Evolutionary conservation across 2,797 vertebrate genomes (phyloP).

Genomic region (Tauraco hartlaubi): DNA sequence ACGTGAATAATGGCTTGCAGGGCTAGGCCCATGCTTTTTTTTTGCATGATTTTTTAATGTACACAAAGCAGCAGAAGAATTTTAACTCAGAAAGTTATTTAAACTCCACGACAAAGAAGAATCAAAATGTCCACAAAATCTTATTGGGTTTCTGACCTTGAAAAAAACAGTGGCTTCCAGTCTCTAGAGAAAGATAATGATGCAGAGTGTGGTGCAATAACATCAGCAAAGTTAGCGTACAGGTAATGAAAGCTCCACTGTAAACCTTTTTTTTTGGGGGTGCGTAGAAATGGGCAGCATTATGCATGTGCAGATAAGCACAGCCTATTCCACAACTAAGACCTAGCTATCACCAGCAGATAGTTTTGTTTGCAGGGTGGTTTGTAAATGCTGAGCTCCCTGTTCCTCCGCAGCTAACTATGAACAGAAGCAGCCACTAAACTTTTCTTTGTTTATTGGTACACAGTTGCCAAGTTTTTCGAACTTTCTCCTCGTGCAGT

Average conservation of each 20-base stretch:
- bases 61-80: not conserved
- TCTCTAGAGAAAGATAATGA: not conserved
- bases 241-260: not conserved
- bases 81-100: not conserved
- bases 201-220: not conserved
- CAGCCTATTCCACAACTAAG: not conserved
- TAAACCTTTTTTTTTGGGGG: not conserved
- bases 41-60: not conserved
- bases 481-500: not conserved
- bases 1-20: not conserved
- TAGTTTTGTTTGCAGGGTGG: not conserved
- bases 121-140: not conserved
- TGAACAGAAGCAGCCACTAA: not conserved
- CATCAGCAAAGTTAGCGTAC: not conserved
- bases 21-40: not conserved
- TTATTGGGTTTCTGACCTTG: not conserved
- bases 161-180: not conserved
- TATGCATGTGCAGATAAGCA: not conserved
- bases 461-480: not conserved
- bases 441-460: not conserved
- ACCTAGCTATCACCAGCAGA: not conserved
- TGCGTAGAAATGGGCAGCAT: not conserved
- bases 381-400: not conserved
- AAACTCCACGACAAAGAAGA: not conserved
- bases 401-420: not conserved